phyloP scores from a whole-genome alignment of 2,113 vertebrate species.

The Coreoperca whiteheadi region DNA sequence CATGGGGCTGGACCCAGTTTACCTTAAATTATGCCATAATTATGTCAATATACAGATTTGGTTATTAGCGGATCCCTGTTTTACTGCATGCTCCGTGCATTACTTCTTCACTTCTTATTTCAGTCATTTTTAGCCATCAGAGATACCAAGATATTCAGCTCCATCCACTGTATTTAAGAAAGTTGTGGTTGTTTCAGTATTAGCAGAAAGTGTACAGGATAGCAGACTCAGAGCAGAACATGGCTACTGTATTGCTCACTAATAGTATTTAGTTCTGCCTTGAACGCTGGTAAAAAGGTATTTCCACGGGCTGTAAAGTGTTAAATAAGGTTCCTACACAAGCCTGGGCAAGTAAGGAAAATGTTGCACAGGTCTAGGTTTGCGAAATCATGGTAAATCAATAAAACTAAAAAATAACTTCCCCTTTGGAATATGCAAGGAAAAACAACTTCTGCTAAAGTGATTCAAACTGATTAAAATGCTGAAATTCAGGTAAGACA shows the following conservation, averaged over 20 bases:
- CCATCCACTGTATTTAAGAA: neutral
- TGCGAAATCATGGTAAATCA: neutral
- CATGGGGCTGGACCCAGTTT: constrained; percentile 44
- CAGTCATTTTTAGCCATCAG: constrained; percentile 1
- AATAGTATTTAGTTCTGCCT: neutral
- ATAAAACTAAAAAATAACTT: neutral
- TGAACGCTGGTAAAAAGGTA: neutral
- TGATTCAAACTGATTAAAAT: neutral
- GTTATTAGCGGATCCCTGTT: neutral
- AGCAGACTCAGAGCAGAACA: neutral
- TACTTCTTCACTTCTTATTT: constrained; percentile 17
- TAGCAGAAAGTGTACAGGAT: neutral
- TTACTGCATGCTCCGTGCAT: constrained; percentile 50
- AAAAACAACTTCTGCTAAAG: neutral
- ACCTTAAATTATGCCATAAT: neutral
- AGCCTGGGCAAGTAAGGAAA: neutral
- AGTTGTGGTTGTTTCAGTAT: neutral
- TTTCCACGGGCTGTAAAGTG: neutral
- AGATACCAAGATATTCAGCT: neutral
- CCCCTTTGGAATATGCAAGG: neutral
- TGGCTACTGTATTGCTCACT: neutral
- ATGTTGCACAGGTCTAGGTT: neutral
- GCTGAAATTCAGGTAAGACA: neutral
- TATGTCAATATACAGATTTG: neutral
- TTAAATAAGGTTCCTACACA: neutral